Conservation (phyloP, 2,888 invertebrate genomes). For the Xanthostigma xanthostigma region DNA sequence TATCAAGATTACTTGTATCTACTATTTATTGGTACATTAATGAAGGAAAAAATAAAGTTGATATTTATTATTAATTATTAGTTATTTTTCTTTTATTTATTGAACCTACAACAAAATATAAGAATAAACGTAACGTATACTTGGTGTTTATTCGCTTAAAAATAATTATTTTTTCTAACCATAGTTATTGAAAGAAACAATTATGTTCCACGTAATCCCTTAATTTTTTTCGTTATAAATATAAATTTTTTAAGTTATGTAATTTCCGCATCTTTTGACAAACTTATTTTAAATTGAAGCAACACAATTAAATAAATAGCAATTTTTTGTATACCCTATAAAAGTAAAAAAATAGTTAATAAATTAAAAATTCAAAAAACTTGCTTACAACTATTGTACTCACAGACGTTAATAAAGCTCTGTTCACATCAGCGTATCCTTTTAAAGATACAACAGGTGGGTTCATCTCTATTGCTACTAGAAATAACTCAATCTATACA, state of each 20-base stretch:
- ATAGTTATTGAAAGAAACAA: no score
- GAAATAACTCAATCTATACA: conserved; percentile 43
- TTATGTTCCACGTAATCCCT: no score
- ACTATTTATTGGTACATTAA: no score
- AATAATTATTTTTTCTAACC: no score
- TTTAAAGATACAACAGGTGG: conserved; percentile 51
- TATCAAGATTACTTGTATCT: no score
- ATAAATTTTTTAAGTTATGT: not conserved
- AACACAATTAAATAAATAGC: conserved; percentile 50
- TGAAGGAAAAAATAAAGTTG: no score
- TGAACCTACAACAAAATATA: no score
- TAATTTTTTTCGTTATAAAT: no score
- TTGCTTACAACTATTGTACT: conserved; percentile 16
- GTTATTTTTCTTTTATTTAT: no score
- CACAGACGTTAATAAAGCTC: conserved; percentile 48
- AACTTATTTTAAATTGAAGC: conserved; percentile 46
- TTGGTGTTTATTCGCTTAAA: no score
- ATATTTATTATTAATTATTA: no score
- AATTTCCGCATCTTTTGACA: conserved; percentile 10
- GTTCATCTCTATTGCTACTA: conserved; percentile 53
- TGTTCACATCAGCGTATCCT: conserved; percentile 49
- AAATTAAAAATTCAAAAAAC: not conserved
- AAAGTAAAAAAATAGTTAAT: conserved; percentile 14
- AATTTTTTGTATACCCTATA: conserved; percentile 47
- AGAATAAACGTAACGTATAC: no score